Evolutionary conservation across 2,888 invertebrate genomes (phyloP), one percentile per base, ranked within the genome.

Genomic region (Bembecia ichneumoniformis): DNA sequence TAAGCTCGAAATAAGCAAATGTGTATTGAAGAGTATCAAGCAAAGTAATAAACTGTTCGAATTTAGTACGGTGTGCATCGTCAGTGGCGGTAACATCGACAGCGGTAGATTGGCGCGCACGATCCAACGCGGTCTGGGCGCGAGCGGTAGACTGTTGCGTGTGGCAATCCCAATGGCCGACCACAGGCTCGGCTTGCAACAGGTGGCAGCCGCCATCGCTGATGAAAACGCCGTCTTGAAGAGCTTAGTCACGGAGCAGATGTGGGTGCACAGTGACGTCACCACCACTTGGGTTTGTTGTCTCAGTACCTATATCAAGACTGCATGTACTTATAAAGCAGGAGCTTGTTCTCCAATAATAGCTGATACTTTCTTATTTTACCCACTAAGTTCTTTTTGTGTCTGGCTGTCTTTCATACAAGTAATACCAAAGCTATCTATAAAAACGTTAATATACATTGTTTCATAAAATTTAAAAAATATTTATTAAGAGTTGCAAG

Each of bases 21-120:
- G n/a, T 45, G 11, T 17, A 17, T 17, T 17, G 17, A 17, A 17
- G 17, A 11, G 44, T 44, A 15, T 44, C 14, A 43, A 17, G 28
- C 9, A 15, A 45, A 13, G 13, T 47, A 28, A 3, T 16, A 15
- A 5, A 48, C 14, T 40, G 36, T 40, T 49, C 51, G 16, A 36
- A 68, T 77, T 43, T 58, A 94, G 94, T 54, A 91, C 93, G 28
- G 94, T 94, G 7, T 88, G 94, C 56, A 88, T 92, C n/a, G 75
- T 95, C 47, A 94, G 92, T 71, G 92, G 93, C 5, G 95, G 95
- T 46, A 95, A 94, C 78, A 93, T 95, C 43, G 95, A 95, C 68
- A 92, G 92, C 0, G 93, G 94, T 0, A 91, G 94, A 0, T 77
- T 95, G 47, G 92, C 94, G 0, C 88, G 94, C 46, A 92, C 92